Conservation (phyloP, 2,113 vertebrate genomes). For the Cranoglanis bouderius region DNA sequence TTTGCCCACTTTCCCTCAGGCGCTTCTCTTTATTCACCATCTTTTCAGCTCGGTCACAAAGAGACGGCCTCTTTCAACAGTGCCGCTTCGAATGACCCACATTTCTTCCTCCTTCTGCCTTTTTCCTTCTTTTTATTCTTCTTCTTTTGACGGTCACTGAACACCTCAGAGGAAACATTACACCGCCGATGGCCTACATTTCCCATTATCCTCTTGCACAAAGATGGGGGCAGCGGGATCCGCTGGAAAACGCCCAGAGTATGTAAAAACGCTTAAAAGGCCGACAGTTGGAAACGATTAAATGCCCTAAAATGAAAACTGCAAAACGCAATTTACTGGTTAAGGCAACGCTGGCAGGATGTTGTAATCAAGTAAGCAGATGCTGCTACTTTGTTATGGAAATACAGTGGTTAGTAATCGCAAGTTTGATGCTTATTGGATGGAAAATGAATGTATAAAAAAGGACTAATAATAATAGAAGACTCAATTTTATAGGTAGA, state of each 20-base stretch:
- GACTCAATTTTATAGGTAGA: background rate
- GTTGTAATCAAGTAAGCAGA: background rate
- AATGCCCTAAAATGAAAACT: conserved; percentile 9
- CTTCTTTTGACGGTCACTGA: conserved; percentile 39
- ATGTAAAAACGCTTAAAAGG: background rate
- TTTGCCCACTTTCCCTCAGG: conserved; percentile 40
- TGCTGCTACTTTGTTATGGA: background rate
- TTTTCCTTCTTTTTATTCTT: background rate
- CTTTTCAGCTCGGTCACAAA: conserved; percentile 52
- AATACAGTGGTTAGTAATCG: background rate
- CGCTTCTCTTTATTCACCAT: conserved; percentile 49
- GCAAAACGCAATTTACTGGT: background rate
- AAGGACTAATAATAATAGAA: background rate
- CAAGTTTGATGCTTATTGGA: no score
- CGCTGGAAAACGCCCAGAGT: background rate
- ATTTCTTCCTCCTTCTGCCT: conserved; percentile 35
- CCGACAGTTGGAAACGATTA: conserved; percentile 9
- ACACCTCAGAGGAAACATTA: conserved; percentile 50
- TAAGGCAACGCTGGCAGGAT: background rate
- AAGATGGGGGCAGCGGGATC: conserved; percentile 7
- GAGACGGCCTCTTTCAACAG: conserved; percentile 53
- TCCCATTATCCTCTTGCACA: conserved; percentile 52
- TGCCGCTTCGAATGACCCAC: conserved; percentile 55
- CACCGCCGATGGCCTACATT: conserved; percentile 53
- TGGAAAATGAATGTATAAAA: background rate